Conservation (phyloP, 2,888 invertebrate species). For the Monopis laevigella region DNA sequence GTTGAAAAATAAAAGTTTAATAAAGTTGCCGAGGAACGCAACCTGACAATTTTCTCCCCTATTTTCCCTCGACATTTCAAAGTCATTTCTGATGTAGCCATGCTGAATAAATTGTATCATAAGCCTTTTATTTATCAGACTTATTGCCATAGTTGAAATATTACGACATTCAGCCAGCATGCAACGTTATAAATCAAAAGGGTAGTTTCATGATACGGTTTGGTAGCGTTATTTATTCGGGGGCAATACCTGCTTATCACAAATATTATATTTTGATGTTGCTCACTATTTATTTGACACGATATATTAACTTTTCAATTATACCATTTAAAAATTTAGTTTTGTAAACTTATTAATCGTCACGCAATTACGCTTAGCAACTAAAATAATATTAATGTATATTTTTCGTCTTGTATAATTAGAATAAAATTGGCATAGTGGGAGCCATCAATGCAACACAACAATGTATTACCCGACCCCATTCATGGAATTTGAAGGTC, state of each 20-base stretch:
- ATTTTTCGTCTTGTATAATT: too few species aligned
- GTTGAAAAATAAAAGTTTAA: too few species aligned
- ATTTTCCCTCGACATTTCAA: conserved; percentile 5
- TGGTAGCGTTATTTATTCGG: conserved; percentile 6
- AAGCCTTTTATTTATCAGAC: background rate
- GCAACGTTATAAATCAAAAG: conserved; percentile 11
- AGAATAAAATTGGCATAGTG: too few species aligned
- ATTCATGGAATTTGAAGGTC: too few species aligned
- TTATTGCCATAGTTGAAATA: conserved; percentile 8
- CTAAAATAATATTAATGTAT: too few species aligned
- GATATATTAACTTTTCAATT: background rate
- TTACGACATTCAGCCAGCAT: conserved; percentile 3
- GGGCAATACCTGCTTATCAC: conserved; percentile 1
- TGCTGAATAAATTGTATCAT: background rate
- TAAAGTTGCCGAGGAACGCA: too few species aligned
- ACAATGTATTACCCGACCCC: too few species aligned
- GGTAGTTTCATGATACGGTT: conserved; percentile 6
- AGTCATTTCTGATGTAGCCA: conserved; percentile 2
- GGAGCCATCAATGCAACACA: too few species aligned
- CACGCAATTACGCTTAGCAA: too few species aligned
- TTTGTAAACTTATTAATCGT: background rate
- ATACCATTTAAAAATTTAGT: background rate
- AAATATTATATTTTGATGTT: background rate
- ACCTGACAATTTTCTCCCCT: background rate
- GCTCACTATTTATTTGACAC: background rate